phyloP scores from a whole-genome alignment of 1,140 invertebrate species.

The Lepeophtheirus salmonis region DNA sequence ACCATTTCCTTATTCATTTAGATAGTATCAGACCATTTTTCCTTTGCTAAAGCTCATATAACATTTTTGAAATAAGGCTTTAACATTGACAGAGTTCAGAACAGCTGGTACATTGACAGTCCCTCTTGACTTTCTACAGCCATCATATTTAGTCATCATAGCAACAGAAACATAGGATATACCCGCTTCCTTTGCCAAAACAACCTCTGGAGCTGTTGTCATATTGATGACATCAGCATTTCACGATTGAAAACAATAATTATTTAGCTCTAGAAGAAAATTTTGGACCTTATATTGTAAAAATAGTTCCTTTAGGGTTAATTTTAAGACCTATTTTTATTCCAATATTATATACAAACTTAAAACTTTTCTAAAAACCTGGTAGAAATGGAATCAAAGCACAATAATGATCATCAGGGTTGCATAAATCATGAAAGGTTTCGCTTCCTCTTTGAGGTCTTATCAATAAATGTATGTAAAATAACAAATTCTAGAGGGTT shows the following conservation, averaged over 20 bases:
- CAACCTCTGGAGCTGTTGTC: conserved; percentile 87
- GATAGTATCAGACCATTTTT: too few species aligned
- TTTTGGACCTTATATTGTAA: conserved; percentile 81
- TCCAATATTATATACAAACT: conserved; percentile 29
- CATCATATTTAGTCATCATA: conserved; percentile 93
- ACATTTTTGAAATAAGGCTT: too few species aligned
- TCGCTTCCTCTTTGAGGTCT: conserved; percentile 47
- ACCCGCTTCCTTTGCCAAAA: conserved; percentile 81
- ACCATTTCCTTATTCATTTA: too few species aligned
- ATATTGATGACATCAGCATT: conserved; percentile 84
- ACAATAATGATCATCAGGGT: conserved; percentile 24
- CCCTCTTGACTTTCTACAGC: conserved; percentile 59
- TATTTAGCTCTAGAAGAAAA: conserved; percentile 87
- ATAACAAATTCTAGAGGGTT: conserved; percentile 71
- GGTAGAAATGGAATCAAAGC: conserved; percentile 60
- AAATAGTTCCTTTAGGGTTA: conserved; percentile 54
- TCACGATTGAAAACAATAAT: conserved; percentile 65
- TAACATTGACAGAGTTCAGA: too few species aligned
- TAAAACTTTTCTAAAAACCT: conserved; percentile 52
- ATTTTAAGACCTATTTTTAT: conserved; percentile 26
- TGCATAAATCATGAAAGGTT: conserved; percentile 75
- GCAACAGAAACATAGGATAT: conserved; percentile 76
- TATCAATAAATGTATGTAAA: conserved; percentile 83
- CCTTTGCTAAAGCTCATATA: too few species aligned
- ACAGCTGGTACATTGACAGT: conserved; percentile 47